Base-by-base conservation (phyloP, 2,888 invertebrate species). In the Ormia ochracea region DNA sequence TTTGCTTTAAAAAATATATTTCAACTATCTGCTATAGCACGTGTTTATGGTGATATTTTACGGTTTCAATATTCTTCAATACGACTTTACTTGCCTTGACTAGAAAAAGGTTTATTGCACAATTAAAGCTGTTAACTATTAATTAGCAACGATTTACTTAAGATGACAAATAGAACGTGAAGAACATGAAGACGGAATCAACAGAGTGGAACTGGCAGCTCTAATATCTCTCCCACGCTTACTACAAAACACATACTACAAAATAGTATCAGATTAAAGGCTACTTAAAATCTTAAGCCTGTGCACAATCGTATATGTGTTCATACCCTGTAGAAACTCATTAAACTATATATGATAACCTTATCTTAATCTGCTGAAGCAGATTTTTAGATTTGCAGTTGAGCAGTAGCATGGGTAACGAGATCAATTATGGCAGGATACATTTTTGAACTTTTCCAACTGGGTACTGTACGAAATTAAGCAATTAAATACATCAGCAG, bases 51-150 rank as follows among this genome's bases (percentile, higher is more conserved):
- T 5, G 17, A 50, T 23, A 4, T 14, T 21, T 36, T 12, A 12
- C 21, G 19, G 12, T 45, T 65, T 5, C 41, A 4, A 9, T 26
- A 41, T 28, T 17, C 9, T 1, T n/a, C 43, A 21, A 7, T 3
- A 50, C 48, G n/a, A 1, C 1, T 17, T n/a, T 65, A 17, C 3
- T 9, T 23, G 50, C 4, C 43, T 70, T 65, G 38, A 7, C 4
- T 31, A 38, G 31, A 23, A 50, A 19, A 17, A 79, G 56, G 79
- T 80, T 78, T 61, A 78, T 82, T 78, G 75, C 19, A 78, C 69
- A 81, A 76, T 80, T 80, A 81, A 58, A 73, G 50, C 68, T 69
- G 78, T 81, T 81, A 76, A 66, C 80, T 69, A 78, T 76, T 80
- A 78, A 82, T 81, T 77, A 68, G 56, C 17, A 63, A 50, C 61